Evolutionary conservation across 2,888 invertebrate species (phyloP), one percentile per base, ranked within the genome.

Genomic region (Balanococcus diminutus): DNA sequence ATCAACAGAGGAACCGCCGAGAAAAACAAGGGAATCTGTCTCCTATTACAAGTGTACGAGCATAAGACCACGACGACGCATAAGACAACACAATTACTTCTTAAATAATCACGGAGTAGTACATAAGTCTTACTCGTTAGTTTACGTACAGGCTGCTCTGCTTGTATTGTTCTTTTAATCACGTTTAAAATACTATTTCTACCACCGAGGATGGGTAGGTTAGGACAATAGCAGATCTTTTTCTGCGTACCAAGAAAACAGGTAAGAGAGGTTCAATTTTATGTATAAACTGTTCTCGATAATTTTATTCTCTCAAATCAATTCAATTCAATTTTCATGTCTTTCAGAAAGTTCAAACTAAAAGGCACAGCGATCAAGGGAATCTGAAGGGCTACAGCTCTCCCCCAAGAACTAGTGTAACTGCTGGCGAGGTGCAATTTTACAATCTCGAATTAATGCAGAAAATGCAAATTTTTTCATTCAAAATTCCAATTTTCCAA

Each of bases 41-140:
- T 19, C 28, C 75, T 19, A 36, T 79, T 79, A 36, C 19, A 79
- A 19, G 75, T 14, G 56, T 82, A 51, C 82, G 5, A 51, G 82
- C 28, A 14, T 31, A 82, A 46, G 82, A 82, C 82, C 82, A 82
- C 82, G 82, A 82, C 82, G 82, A 82, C 81, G 81, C 25, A 28
- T 51, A 82, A 82, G 82, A 82, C 82, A 82, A 82, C 82, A 82
- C 82, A 82, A 82, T 82, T 82, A 82, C 82, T 82, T 56, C 42
- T 82, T 82, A 82, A 82, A 82, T 82, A 82, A 82, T 82, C 46
- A 82, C 82, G 56, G 51, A 82, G 32, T 5, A 56, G 82, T 42
- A 25, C 11, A 39, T 51, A 81, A 81, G 36, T 39, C 36, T 79
- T 79, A 31, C 19, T 36, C 4, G 75, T 36, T 19, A 32, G 75